Percentiles rank a stretch among this genome's conserved stretches.
These are phyloP conservation scores for Piaya cayana DNA, from an alignment of 2,113 vertebrate species.

Conservation along the genomic window DNA sequence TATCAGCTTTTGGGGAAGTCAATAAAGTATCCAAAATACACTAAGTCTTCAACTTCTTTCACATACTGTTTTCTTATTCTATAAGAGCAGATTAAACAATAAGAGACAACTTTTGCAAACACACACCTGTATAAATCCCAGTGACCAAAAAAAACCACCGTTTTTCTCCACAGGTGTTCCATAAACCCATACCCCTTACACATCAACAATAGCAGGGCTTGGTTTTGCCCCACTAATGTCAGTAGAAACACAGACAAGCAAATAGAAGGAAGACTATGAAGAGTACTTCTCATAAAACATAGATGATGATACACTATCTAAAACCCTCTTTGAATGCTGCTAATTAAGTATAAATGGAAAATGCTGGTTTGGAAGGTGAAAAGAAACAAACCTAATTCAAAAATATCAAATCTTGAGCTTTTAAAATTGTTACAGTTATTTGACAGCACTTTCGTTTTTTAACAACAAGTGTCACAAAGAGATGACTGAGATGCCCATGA, in stretches of 20 bases:
- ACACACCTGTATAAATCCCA: background rate
- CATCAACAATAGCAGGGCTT: background rate
- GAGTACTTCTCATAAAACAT: background rate
- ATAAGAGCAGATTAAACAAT: background rate
- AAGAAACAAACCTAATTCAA: background rate
- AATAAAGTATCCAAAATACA: background rate
- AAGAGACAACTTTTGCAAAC: background rate
- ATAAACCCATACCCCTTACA: background rate
- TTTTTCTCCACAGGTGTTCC: background rate
- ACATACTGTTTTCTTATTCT: background rate
- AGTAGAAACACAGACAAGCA: background rate
- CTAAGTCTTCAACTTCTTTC: background rate
- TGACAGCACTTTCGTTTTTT: background rate
- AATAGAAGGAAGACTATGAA: background rate
- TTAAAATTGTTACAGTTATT: background rate
- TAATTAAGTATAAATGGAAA: background rate
- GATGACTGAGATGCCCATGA: background rate
- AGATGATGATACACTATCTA: background rate
- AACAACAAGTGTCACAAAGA: background rate
- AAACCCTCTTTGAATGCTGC: background rate
- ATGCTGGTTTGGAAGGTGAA: background rate
- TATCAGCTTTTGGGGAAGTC: background rate
- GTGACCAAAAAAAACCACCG: fast-evolving
- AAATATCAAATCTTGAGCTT: background rate
- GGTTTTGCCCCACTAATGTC: background rate